Conservation (phyloP, 2,797 vertebrate species). For the Taeniopygia guttata region DNA sequence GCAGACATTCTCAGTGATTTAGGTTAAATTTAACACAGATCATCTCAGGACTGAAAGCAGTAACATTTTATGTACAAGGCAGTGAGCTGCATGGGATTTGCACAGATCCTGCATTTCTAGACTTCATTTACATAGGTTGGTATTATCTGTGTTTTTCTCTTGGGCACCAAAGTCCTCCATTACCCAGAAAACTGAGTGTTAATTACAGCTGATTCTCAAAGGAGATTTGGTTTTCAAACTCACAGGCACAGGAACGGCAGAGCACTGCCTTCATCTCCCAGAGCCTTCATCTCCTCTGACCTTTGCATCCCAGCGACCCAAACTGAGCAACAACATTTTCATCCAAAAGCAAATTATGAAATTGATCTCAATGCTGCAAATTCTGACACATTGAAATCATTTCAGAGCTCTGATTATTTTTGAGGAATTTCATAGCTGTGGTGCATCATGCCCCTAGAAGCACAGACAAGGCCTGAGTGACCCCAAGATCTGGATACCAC, state of each 20-base stretch:
- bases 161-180: background rate
- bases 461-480: background rate
- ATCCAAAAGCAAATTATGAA: background rate
- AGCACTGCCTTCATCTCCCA: background rate
- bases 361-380: background rate
- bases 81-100: background rate
- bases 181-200: background rate
- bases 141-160: slow-evolving; percentile 2
- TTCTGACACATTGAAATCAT: background rate
- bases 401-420: background rate
- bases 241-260: background rate
- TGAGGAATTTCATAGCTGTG: background rate
- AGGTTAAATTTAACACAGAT: background rate
- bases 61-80: background rate
- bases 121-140: background rate
- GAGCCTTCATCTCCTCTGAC: background rate
- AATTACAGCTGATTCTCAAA: slow-evolving; percentile 22
- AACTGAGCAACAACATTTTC: background rate
- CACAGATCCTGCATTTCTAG: background rate
- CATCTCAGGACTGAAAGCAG: background rate
- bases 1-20: background rate
- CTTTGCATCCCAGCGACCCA: background rate
- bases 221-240: background rate
- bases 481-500: background rate
- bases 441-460: background rate